Base-by-base conservation (phyloP, 2,888 invertebrate genomes). In the Corythucha ciliata region DNA sequence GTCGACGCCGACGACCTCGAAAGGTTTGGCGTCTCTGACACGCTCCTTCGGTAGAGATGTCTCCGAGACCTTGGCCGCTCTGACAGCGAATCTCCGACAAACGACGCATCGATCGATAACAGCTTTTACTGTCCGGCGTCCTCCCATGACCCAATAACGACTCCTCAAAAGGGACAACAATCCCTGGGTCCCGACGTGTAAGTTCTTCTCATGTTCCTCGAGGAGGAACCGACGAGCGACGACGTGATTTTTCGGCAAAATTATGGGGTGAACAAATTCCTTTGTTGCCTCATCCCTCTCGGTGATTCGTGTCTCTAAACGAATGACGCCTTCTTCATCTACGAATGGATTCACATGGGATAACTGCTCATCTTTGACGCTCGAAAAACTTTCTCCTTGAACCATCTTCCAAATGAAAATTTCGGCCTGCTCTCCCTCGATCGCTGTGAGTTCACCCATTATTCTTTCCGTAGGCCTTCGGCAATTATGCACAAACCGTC, bases 1-100 rank as follows among this genome's bases (percentile, higher is more conserved):
- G 55, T 68, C 68, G 0, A 67, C 55, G 6, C 66, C 68, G 1
- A 57, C 58, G 3, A 63, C 48, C 46, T 65, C 62, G 59, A 67
- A 65, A 7, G 55, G 55, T 4, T 47, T 29, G 6, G 62, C 60
- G 45, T 61, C 55, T 10, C 57, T 54, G 3, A 66, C 59, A 10
- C 65, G 56, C 54, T 66, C 58, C 10, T 55, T 20, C 6, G 64
- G 66, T 16, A 67, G 57, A 6, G 64, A 58, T 6, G 62, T 54
- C n/a, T 59, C 33, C 32, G 58, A 49, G 24, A 40, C 55, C 32
- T 56, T 41, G 25, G 60, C 41, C 4, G 52, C 29, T 50, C 59
- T 60, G 4, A 48, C 58, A 25, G 24, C 54, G 26, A 60, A 50
- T 44, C 60, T 42, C 18, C 55, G 57, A 51, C 59, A 60, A 6